These are phyloP conservation scores for Enteromius argenteus DNA, from an alignment of 2,797 vertebrate species.

Conservation along the genomic window DNA sequence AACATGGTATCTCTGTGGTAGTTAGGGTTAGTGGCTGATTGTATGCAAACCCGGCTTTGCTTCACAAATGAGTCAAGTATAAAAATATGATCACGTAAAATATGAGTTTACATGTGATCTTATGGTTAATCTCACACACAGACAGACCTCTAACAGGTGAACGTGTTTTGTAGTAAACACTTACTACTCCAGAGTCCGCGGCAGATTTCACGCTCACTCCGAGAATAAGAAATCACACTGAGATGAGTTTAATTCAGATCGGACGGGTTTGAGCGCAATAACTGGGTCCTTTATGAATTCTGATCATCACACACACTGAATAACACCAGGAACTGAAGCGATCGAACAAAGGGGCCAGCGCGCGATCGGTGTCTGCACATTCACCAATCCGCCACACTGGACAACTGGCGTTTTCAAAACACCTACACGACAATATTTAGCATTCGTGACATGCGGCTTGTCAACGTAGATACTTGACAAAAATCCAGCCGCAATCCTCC, in stretches of 20 bases:
- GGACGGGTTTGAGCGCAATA: conserved; percentile 50
- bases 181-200: conserved; percentile 80
- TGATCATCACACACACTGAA: conserved; percentile 61
- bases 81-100: background rate
- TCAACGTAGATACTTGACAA: background rate
- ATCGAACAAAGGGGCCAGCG: conserved; percentile 79
- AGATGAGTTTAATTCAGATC: conserved; percentile 28
- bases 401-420: conserved; percentile 51
- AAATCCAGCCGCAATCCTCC: no score
- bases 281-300: conserved; percentile 42
- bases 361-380: conserved; percentile 71
- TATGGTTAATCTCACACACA: conserved; percentile 6
- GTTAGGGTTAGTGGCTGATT: background rate
- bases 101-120: background rate
- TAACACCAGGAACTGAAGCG: conserved; percentile 76
- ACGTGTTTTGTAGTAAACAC: conserved; percentile 69
- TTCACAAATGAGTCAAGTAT: background rate
- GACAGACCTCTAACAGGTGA: conserved; percentile 28
- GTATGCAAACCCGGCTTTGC: background rate
- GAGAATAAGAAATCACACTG: background rate
- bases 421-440: background rate
- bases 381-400: conserved; percentile 67
- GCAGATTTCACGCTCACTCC: background rate
- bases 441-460: background rate
- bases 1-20: background rate